These are phyloP conservation scores for Macropus fuliginosus DNA, from an alignment of 2,797 vertebrate genomes.

Conservation along the genomic window DNA sequence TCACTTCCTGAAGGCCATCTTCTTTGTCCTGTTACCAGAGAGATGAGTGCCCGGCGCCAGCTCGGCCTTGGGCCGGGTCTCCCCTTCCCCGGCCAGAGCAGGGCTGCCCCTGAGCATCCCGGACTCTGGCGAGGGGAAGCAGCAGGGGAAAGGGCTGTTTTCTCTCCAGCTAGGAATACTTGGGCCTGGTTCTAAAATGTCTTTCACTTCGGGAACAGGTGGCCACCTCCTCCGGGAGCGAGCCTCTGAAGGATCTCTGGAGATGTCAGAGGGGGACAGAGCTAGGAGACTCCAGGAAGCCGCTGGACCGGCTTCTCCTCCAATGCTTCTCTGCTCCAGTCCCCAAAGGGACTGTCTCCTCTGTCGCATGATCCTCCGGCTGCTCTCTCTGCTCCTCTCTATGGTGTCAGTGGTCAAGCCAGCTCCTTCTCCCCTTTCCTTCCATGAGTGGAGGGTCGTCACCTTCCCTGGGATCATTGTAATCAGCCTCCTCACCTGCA, in stretches of 20 bases:
- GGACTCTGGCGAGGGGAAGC: slow-evolving; percentile 67
- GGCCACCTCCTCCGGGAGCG: neutral
- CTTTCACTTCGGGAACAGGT: neutral
- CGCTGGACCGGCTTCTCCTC: neutral
- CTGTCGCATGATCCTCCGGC: neutral
- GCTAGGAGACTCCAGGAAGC: neutral
- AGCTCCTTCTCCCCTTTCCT: neutral
- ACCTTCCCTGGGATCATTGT: neutral
- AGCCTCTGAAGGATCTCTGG: slow-evolving; percentile 21
- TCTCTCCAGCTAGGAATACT: slow-evolving; percentile 47
- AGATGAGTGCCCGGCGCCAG: slow-evolving; percentile 85
- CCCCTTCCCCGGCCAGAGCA: slow-evolving; percentile 47
- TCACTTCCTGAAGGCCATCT: slow-evolving; percentile 93
- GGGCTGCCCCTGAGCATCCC: neutral
- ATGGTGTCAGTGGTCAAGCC: neutral
- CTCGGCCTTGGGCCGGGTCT: slow-evolving; percentile 31
- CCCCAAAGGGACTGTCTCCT: neutral
- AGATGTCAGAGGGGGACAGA: neutral
- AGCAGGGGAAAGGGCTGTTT: slow-evolving; percentile 64
- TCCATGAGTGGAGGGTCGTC: too few species aligned
- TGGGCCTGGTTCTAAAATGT: slow-evolving; percentile 17
- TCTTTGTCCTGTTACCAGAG: slow-evolving; percentile 94
- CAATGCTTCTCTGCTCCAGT: too few species aligned
- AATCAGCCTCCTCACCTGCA: too few species aligned
- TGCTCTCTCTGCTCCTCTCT: neutral